phyloP scores from a whole-genome alignment of 2,888 invertebrate genomes.

The Nineta flava region DNA sequence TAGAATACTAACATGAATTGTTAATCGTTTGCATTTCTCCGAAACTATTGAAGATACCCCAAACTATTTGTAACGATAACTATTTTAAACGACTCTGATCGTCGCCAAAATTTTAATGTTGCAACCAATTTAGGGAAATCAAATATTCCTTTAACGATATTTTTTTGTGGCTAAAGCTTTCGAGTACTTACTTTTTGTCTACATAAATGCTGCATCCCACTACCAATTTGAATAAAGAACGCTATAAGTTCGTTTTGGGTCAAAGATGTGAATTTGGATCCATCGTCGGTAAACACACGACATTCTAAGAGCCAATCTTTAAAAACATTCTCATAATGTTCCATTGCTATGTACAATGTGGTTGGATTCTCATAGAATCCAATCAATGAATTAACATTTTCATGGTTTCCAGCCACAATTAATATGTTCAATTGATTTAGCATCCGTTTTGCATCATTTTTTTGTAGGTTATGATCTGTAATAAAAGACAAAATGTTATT shows the following conservation, averaged over 20 bases:
- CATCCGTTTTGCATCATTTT: constrained; percentile 30
- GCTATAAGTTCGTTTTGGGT: constrained; percentile 46
- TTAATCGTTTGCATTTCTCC: too few relatives aligned
- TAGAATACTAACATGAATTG: too few relatives aligned
- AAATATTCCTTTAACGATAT: too few relatives aligned
- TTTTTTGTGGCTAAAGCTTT: too few relatives aligned
- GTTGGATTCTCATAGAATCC: constrained; percentile 69
- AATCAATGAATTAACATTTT: constrained; percentile 54
- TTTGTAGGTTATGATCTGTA: constrained; percentile 30
- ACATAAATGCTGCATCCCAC: constrained; percentile 55
- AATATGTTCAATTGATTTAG: constrained; percentile 57
- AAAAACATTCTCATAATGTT: constrained; percentile 46
- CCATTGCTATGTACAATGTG: constrained; percentile 55
- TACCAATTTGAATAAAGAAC: constrained; percentile 47
- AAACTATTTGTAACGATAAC: too few relatives aligned
- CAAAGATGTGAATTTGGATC: constrained; percentile 38
- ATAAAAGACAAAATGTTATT: too few relatives aligned
- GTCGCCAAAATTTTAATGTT: too few relatives aligned
- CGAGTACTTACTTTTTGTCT: constrained; percentile 35
- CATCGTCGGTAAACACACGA: constrained; percentile 34
- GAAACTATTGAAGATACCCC: too few relatives aligned
- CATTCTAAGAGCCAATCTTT: constrained; percentile 52
- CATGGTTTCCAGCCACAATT: constrained; percentile 50
- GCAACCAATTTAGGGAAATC: too few relatives aligned
- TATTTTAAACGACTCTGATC: too few relatives aligned